These are phyloP conservation scores for Jacana jacana DNA, from an alignment of 2,113 vertebrate species.

Conservation along the genomic window DNA sequence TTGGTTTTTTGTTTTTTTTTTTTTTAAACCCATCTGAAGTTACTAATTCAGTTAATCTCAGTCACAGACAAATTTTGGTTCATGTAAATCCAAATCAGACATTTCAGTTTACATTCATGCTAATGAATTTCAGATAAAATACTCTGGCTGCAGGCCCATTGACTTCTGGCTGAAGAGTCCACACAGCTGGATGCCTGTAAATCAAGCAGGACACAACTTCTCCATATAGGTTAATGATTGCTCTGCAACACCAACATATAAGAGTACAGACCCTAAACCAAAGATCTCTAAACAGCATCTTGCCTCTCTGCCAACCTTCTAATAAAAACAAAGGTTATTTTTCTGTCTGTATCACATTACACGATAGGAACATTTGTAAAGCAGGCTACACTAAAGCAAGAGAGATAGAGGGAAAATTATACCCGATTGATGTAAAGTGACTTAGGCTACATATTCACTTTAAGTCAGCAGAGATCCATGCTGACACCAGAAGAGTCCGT, in stretches of 20 bases:
- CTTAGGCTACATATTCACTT: background rate
- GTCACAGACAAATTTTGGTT: background rate
- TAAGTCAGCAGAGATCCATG: background rate
- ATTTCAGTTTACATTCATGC: background rate
- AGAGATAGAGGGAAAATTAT: background rate
- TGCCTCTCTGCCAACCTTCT: background rate
- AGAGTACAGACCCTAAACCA: background rate
- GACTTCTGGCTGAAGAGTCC: conserved; percentile 14
- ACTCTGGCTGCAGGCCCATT: background rate
- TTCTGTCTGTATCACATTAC: background rate
- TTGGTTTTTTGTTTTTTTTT: background rate
- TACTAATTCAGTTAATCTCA: background rate
- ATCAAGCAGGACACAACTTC: conserved; percentile 24
- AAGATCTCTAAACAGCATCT: background rate
- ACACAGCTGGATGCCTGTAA: conserved; percentile 36
- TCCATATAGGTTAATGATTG: conserved; percentile 37
- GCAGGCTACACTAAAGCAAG: background rate
- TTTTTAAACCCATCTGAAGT: background rate
- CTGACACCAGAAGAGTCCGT: background rate
- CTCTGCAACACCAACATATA: background rate
- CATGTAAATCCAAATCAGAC: conserved; percentile 15
- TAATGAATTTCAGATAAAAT: conserved; percentile 45
- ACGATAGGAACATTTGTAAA: background rate
- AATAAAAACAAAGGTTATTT: background rate
- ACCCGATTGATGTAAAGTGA: background rate